A percentile compares a stretch with the other conserved stretches of the same genome.
Evolutionary conservation across 1,140 invertebrate genomes (phyloP).

Genomic region (Polyergus mexicanus): DNA sequence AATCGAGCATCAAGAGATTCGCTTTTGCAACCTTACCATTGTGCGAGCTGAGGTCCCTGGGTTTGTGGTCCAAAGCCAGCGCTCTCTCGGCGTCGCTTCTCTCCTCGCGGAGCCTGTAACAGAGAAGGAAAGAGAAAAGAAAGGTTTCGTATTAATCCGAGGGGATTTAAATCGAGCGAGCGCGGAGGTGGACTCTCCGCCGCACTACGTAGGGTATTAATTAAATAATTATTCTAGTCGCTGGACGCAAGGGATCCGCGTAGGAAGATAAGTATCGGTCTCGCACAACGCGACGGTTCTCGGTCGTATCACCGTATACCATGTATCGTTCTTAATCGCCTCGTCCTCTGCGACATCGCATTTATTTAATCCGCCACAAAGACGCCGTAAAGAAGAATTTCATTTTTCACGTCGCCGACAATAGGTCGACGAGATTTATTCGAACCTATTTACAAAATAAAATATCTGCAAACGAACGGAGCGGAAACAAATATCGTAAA

Average conservation of each 20-base stretch:
- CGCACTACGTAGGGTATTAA: slow-evolving; percentile 78
- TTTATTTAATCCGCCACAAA: slow-evolving; percentile 11
- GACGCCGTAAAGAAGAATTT: neutral
- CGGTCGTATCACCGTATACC: slow-evolving; percentile 50
- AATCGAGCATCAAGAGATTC: slow-evolving; percentile 31
- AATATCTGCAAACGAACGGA: neutral
- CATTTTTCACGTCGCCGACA: neutral
- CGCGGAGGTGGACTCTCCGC: slow-evolving; percentile 75
- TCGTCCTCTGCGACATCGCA: slow-evolving; percentile 59
- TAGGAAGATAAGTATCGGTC: slow-evolving; percentile 84
- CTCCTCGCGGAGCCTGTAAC: slow-evolving; percentile 94
- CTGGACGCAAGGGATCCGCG: slow-evolving; percentile 74
- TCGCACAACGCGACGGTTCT: slow-evolving; percentile 61
- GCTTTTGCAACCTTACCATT: slow-evolving; percentile 90
- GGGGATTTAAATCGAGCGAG: slow-evolving; percentile 75
- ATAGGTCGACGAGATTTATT: slow-evolving; percentile 4
- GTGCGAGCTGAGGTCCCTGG: slow-evolving; percentile 93
- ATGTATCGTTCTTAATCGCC: slow-evolving; percentile 75
- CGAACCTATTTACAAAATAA: neutral
- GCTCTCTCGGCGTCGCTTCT: slow-evolving; percentile 92
- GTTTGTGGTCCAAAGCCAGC: slow-evolving; percentile 92
- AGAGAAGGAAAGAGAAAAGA: slow-evolving; percentile 80
- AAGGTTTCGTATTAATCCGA: slow-evolving; percentile 75
- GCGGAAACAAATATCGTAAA: neutral
- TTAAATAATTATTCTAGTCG: slow-evolving; percentile 85